These are phyloP conservation scores for Gnathonemus longibarbis DNA, from an alignment of 2,113 vertebrate genomes.

Conservation along the genomic window DNA sequence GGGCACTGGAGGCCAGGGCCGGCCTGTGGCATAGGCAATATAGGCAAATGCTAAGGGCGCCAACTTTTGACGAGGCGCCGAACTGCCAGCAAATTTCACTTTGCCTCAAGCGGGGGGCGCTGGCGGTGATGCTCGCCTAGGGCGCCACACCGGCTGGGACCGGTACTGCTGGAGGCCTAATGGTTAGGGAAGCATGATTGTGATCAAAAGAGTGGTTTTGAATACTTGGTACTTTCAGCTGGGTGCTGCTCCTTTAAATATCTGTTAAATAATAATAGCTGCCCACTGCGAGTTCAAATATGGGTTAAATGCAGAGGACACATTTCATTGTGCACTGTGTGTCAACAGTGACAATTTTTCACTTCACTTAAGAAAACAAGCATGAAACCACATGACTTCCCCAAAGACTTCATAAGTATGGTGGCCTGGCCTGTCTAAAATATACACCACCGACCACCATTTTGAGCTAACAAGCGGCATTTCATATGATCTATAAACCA, in stretches of 20 bases:
- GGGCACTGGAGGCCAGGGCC: not conserved
- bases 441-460: not conserved
- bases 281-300: not conserved
- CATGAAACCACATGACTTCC: not conserved
- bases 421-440: not conserved
- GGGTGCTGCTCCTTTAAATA: not conserved
- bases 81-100: too few species aligned
- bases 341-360: not conserved
- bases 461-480: not conserved
- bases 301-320: not conserved
- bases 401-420: not conserved
- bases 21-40: too few species aligned
- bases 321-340: not conserved
- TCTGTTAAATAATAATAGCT: too few species aligned
- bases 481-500: not conserved
- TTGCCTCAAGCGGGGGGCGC: too few species aligned
- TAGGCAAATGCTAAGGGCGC: too few species aligned
- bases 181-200: not conserved
- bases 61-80: too few species aligned
- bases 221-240: too few species aligned
- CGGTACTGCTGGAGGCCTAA: not conserved
- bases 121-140: too few species aligned
- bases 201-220: not conserved
- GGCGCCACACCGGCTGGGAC: too few species aligned
- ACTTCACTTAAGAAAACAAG: not conserved